Conservation (phyloP, 2,888 invertebrate genomes). For the Eristalis tenax region DNA sequence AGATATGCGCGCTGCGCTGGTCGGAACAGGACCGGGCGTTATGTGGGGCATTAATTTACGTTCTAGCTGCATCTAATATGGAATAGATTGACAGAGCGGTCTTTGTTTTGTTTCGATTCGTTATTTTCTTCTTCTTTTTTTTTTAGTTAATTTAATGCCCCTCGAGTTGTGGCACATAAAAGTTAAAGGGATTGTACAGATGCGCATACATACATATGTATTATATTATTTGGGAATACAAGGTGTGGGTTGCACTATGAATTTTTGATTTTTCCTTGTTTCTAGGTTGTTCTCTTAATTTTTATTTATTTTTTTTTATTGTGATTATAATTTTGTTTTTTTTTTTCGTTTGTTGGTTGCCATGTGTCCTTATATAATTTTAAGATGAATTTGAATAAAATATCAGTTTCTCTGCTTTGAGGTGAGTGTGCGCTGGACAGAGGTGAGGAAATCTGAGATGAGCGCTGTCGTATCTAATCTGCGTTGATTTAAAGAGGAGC, state of each 20-base stretch:
- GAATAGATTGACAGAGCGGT: slow-evolving; percentile 68
- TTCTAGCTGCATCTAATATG: slow-evolving; percentile 69
- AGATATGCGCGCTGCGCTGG: slow-evolving; percentile 9
- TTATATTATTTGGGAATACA: slow-evolving; percentile 2
- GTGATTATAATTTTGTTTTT: slow-evolving; percentile 62
- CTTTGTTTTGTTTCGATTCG: slow-evolving; percentile 51
- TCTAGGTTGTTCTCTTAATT: slow-evolving; percentile 65
- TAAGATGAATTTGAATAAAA: slow-evolving; percentile 63
- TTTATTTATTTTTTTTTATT: slow-evolving; percentile 62
- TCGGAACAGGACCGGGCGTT: slow-evolving; percentile 45
- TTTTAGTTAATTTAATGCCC: slow-evolving; percentile 60
- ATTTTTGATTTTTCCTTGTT: slow-evolving; percentile 68
- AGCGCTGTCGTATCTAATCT: slow-evolving; percentile 36
- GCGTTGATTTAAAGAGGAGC: slow-evolving; percentile 62
- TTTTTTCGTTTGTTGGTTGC: neutral
- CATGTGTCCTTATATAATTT: slow-evolving; percentile 38
- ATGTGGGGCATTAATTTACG: slow-evolving; percentile 70
- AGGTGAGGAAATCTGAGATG: slow-evolving; percentile 54
- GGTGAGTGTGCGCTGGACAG: no score
- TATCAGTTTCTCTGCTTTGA: slow-evolving; percentile 64
- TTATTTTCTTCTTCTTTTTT: neutral
- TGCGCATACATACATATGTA: neutral
- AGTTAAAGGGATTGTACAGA: slow-evolving; percentile 44
- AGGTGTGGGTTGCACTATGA: slow-evolving; percentile 69
- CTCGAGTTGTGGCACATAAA: slow-evolving; percentile 50